Evolutionary conservation across 1,140 invertebrate species (phyloP).

Genomic region (Nasonia vitripennis): DNA sequence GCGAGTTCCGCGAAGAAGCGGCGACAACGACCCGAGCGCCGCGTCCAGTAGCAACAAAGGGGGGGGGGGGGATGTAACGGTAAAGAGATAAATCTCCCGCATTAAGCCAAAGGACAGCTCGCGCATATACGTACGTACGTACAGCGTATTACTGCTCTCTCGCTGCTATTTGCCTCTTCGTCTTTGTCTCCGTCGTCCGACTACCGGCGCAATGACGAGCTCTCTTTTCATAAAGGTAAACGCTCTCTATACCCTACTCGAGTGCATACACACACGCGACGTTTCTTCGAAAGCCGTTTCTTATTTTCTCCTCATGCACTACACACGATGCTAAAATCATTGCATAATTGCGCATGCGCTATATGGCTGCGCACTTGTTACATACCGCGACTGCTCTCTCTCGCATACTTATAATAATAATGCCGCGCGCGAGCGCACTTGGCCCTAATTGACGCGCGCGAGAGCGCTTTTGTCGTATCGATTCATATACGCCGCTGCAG

Average conservation of each 20-base stretch:
- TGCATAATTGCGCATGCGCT: background rate
- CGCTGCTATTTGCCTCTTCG: background rate
- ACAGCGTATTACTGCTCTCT: background rate
- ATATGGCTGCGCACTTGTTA: no score
- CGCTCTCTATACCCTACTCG: background rate
- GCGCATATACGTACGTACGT: background rate
- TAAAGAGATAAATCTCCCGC: slow-evolving; percentile 51
- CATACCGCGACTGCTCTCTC: no score
- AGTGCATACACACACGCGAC: background rate
- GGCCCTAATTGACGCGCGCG: background rate
- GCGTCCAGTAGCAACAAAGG: no score
- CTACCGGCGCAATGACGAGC: slow-evolving; percentile 8
- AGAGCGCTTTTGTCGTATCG: background rate
- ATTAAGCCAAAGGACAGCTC: background rate
- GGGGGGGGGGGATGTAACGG: background rate
- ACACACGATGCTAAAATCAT: background rate
- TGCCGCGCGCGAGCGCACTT: background rate
- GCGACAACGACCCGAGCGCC: no score
- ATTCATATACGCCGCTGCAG: background rate
- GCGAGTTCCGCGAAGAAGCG: no score
- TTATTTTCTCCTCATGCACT: background rate
- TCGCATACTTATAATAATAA: no score
- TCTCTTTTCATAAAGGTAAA: slow-evolving; percentile 21
- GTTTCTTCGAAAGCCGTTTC: background rate
- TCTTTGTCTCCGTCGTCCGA: background rate